Conservation (phyloP, 2,888 invertebrate species). For the Hyposoter dolosus region DNA sequence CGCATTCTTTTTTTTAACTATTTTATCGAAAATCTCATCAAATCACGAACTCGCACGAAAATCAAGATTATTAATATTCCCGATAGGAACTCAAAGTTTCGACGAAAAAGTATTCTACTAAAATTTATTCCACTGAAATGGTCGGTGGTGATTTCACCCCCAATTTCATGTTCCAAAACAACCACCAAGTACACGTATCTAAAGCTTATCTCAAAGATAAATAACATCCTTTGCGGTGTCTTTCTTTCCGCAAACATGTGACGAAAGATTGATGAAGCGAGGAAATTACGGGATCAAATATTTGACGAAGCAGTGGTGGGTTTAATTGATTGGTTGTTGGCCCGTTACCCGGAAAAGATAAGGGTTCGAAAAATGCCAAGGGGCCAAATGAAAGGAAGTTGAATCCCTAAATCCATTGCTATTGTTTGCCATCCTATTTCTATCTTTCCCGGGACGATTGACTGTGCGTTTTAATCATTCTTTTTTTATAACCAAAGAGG, state of each 20-base stretch:
- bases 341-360: slow-evolving; percentile 1
- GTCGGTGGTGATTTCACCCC: background rate
- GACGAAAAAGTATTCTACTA: background rate
- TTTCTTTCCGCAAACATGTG: slow-evolving; percentile 7
- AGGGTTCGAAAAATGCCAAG: background rate
- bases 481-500: background rate
- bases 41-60: background rate
- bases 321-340: slow-evolving; percentile 1
- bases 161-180: background rate
- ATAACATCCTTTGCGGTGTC: slow-evolving; percentile 1
- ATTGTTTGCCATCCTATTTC: slow-evolving; percentile 10
- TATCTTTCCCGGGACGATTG: background rate
- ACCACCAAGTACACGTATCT: background rate
- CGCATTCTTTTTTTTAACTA: background rate
- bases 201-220: slow-evolving; percentile 3
- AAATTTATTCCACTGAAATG: background rate
- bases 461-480: background rate
- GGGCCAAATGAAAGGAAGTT: background rate
- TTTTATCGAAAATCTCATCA: background rate
- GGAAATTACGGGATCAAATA: slow-evolving; percentile 8
- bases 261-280: slow-evolving; percentile 5
- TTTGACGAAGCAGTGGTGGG: slow-evolving; percentile 4
- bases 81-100: background rate
- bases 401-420: background rate
- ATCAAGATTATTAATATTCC: background rate